phyloP scores from a whole-genome alignment of 2,113 vertebrate genomes.

The Ailuropoda melanoleuca region DNA sequence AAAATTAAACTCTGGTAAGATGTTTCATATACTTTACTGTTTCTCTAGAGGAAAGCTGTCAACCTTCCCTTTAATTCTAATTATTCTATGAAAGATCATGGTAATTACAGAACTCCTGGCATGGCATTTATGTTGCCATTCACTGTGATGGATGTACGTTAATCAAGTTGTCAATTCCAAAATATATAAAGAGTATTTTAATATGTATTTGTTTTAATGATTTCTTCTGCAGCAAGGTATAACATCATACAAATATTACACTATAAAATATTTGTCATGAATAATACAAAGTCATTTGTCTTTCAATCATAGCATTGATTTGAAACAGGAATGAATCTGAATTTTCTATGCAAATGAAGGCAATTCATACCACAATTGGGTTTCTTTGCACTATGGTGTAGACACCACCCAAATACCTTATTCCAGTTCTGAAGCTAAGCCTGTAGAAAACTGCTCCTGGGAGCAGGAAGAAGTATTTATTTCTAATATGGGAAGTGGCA shows the following conservation, averaged over 20 bases:
- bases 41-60: constrained; percentile 62
- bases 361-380: not conserved
- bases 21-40: constrained; percentile 54
- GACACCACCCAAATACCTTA: not conserved
- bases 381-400: not conserved
- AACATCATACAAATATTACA: constrained; percentile 33
- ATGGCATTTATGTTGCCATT: constrained; percentile 80
- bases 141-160: constrained; percentile 76
- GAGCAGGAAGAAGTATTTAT: not conserved
- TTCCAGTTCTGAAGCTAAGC: not conserved
- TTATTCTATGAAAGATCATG: constrained; percentile 76
- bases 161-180: constrained; percentile 73
- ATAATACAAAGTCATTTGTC: constrained; percentile 35
- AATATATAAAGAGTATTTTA: constrained; percentile 67
- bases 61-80: constrained; percentile 72
- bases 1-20: constrained; percentile 39
- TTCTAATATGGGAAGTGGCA: not conserved
- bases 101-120: constrained; percentile 76
- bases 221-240: constrained; percentile 62
- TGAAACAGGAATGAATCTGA: constrained; percentile 13
- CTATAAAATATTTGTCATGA: constrained; percentile 46
- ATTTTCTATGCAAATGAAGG: constrained; percentile 38
- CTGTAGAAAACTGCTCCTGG: not conserved
- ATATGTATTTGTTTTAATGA: constrained; percentile 75
- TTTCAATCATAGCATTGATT: constrained; percentile 47